phyloP scores from a whole-genome alignment of 30 jellyfish, hydroid and myxozoan genomes.

The Cassiopea andromeda region DNA sequence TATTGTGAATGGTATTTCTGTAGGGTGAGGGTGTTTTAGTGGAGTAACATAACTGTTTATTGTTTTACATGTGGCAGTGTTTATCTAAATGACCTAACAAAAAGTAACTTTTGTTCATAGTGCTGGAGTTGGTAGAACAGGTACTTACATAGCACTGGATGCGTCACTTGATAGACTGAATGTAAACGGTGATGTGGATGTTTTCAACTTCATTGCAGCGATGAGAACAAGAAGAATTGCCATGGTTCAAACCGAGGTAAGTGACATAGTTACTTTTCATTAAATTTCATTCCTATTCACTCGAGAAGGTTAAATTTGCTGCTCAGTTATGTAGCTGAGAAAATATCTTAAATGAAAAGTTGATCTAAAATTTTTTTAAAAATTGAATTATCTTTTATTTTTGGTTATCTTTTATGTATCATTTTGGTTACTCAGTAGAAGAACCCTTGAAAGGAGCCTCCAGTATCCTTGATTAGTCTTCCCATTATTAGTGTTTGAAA shows the following conservation, averaged over 20 bases:
- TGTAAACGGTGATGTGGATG: slow-evolving; percentile 75
- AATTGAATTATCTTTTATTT: no score
- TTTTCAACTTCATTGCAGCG: slow-evolving; percentile 86
- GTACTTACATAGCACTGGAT: slow-evolving; percentile 89
- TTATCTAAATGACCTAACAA: no score
- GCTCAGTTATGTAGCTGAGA: not conserved
- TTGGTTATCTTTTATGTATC: no score
- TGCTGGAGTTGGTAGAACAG: slow-evolving; percentile 98
- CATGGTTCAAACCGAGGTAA: slow-evolving; percentile 97
- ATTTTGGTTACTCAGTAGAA: no score
- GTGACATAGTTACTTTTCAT: not conserved
- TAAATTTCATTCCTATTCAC: not conserved
- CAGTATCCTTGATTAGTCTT: no score
- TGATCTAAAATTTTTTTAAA: no score
- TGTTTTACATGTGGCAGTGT: no score
- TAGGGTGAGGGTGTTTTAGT: no score
- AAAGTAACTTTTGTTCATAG: slow-evolving; percentile 25
- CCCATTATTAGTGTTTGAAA: no score
- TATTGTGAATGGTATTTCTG: no score
- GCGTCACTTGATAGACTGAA: slow-evolving; percentile 76
- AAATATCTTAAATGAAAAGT: not conserved
- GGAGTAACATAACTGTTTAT: no score
- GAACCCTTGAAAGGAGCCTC: no score
- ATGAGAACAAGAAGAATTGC: slow-evolving; percentile 94
- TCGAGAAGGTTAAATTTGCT: not conserved